Evolutionary conservation across 2,888 invertebrate genomes (phyloP).

Genomic region (Leptarthrus brevirostris): DNA sequence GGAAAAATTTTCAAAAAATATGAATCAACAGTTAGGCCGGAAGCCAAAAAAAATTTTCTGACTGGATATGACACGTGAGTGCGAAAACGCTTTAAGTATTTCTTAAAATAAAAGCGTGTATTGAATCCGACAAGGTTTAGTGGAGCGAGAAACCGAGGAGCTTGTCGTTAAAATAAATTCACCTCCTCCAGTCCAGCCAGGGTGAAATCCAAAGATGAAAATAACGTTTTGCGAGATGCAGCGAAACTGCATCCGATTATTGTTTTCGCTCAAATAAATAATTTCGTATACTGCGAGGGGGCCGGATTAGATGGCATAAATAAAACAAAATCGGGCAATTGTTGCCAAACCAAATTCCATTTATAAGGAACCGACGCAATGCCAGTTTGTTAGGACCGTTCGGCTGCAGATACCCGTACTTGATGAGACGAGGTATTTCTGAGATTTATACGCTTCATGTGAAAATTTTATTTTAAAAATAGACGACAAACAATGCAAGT

Average conservation of each 20-base stretch:
- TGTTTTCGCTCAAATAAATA: slow-evolving; percentile 43
- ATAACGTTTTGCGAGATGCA: slow-evolving; percentile 59
- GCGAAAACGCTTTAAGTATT: not conserved
- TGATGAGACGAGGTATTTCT: slow-evolving; percentile 24
- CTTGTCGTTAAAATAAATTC: slow-evolving; percentile 31
- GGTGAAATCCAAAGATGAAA: slow-evolving; percentile 56
- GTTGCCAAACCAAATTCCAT: slow-evolving; percentile 53
- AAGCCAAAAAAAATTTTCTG: slow-evolving; percentile 28
- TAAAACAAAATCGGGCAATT: slow-evolving; percentile 51
- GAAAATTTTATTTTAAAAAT: slow-evolving; percentile 45
- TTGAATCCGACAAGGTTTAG: not conserved
- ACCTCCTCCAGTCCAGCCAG: slow-evolving; percentile 54
- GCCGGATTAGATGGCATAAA: not conserved
- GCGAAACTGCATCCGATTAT: slow-evolving; percentile 47
- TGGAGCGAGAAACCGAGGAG: slow-evolving; percentile 7
- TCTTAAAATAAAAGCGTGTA: slow-evolving; percentile 39
- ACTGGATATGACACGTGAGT: slow-evolving; percentile 38
- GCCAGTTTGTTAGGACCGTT: slow-evolving; percentile 15
- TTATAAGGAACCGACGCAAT: slow-evolving; percentile 41
- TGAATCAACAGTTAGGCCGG: slow-evolving; percentile 40
- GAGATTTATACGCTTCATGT: slow-evolving; percentile 39
- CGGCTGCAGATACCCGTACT: not conserved
- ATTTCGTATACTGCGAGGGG: slow-evolving; percentile 2
- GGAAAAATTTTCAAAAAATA: slow-evolving; percentile 24
- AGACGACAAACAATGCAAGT: slow-evolving; percentile 42